These are phyloP conservation scores for Melolontha melolontha DNA, from an alignment of 2,888 invertebrate genomes.

Conservation along the genomic window DNA sequence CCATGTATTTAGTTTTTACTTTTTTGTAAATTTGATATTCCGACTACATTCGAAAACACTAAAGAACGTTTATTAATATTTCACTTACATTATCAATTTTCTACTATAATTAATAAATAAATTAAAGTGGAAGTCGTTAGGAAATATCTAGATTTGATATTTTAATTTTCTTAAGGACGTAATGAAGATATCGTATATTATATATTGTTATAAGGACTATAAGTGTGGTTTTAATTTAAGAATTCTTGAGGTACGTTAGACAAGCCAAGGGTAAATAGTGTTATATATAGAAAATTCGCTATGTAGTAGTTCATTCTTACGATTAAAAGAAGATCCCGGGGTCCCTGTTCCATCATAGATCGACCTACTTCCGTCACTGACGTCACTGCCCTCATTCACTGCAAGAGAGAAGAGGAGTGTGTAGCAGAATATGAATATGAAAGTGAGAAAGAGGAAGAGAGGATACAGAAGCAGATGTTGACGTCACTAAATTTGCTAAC, in stretches of 20 bases:
- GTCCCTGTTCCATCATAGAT: slow-evolving; percentile 50
- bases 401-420: slow-evolving; percentile 39
- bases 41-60: too few species aligned
- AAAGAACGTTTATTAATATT: too few species aligned
- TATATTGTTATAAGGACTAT: too few species aligned
- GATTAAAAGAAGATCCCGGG: slow-evolving; percentile 45
- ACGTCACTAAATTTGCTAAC: slow-evolving; percentile 8
- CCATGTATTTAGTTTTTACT: too few species aligned
- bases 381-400: slow-evolving; percentile 49
- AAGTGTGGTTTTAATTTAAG: slow-evolving; percentile 23
- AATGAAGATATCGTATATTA: background rate
- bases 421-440: too few species aligned
- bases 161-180: too few species aligned
- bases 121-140: too few species aligned
- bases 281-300: slow-evolving; percentile 36
- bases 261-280: slow-evolving; percentile 41
- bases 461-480: slow-evolving; percentile 10
- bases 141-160: too few species aligned
- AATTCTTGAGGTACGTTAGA: slow-evolving; percentile 33
- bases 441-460: background rate
- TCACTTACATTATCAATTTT: too few species aligned
- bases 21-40: too few species aligned
- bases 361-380: slow-evolving; percentile 52
- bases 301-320: background rate
- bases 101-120: too few species aligned